Percentiles rank a stretch among this genome's conserved stretches.
These are phyloP conservation scores for Salpingus planirostris DNA, from an alignment of 2,888 invertebrate genomes.

Conservation along the genomic window DNA sequence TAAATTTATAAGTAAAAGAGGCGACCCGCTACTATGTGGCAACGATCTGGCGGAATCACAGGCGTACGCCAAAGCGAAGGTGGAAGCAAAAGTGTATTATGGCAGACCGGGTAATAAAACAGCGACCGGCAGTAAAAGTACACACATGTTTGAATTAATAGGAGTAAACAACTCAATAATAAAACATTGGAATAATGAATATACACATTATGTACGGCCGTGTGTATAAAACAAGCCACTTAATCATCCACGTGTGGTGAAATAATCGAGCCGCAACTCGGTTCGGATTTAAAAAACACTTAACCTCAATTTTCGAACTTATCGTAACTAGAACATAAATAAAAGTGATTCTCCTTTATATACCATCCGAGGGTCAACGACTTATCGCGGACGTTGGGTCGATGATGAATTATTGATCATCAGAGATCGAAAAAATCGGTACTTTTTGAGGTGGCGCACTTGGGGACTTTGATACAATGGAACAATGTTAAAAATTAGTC, in stretches of 20 bases:
- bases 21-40: no score
- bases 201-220: slow-evolving; percentile 12
- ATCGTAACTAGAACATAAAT: slow-evolving; percentile 17
- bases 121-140: slow-evolving; percentile 14
- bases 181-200: slow-evolving; percentile 17
- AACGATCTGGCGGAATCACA: no score
- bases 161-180: slow-evolving; percentile 19
- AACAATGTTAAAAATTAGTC: slow-evolving; percentile 8
- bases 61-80: no score
- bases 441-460: no score
- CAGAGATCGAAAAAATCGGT: no score
- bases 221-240: slow-evolving; percentile 19
- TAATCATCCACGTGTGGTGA: slow-evolving; percentile 26
- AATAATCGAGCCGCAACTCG: slow-evolving; percentile 21
- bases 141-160: slow-evolving; percentile 16
- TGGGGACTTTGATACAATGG: slow-evolving; percentile 28
- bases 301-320: slow-evolving; percentile 18
- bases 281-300: slow-evolving; percentile 15
- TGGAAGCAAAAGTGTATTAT: no score
- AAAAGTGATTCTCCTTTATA: slow-evolving; percentile 8
- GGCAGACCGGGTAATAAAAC: slow-evolving; percentile 6
- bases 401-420: no score
- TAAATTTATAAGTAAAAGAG: no score
- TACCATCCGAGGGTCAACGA: slow-evolving; percentile 13
- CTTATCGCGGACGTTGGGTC: no score